These are phyloP conservation scores for Orthosia gothica DNA, from an alignment of 2,888 invertebrate species.

Conservation along the genomic window DNA sequence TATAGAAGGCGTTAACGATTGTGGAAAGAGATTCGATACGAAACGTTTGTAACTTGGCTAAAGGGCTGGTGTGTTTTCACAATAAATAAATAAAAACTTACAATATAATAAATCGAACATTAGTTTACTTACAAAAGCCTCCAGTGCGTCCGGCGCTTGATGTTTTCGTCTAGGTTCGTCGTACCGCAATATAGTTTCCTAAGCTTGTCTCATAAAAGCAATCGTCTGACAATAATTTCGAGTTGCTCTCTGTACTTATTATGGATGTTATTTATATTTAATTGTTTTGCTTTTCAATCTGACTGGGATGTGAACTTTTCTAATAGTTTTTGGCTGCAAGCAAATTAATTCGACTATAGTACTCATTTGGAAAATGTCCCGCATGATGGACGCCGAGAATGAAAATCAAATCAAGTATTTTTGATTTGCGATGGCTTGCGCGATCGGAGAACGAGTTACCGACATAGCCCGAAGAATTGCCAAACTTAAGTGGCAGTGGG, in stretches of 20 bases:
- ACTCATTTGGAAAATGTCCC: neutral
- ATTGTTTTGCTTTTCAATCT: conserved; percentile 47
- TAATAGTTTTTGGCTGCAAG: neutral
- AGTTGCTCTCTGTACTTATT: conserved; percentile 62
- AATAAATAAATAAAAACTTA: no score
- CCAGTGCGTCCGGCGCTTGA: conserved; percentile 36
- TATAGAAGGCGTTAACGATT: no score
- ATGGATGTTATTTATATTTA: conserved; percentile 41
- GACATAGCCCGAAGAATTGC: no score
- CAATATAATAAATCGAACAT: neutral
- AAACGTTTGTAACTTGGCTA: no score
- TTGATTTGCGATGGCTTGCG: no score
- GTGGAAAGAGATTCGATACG: no score
- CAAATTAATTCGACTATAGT: neutral
- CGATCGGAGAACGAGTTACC: no score
- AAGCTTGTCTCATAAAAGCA: conserved; percentile 75
- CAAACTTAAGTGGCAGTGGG: no score
- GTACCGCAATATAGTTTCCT: conserved; percentile 63
- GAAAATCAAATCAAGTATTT: no score
- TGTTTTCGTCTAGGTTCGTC: conserved; percentile 60
- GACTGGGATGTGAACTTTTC: conserved; percentile 43
- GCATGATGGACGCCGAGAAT: no score
- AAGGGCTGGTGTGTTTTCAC: no score
- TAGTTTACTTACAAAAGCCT: conserved; percentile 8
- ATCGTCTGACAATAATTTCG: conserved; percentile 86